A percentile compares a stretch with the other conserved stretches of the same genome.
These are phyloP conservation scores for Teinopalpus imperialis DNA, from an alignment of 2,888 invertebrate species.

Conservation along the genomic window DNA sequence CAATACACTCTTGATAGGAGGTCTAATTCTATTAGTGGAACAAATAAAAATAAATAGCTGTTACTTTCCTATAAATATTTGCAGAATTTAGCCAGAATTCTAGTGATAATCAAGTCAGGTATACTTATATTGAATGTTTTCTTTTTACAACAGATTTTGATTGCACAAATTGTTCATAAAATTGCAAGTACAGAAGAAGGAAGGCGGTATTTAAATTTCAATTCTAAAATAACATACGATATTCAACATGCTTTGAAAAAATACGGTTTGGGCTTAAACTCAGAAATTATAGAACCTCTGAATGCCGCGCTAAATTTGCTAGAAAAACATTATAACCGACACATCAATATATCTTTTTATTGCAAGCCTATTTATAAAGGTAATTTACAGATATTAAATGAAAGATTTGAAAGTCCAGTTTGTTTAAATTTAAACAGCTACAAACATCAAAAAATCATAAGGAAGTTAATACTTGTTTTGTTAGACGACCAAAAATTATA, in stretches of 20 bases:
- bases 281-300: conserved; percentile 47
- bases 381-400: conserved; percentile 28
- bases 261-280: conserved; percentile 43
- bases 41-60: too few species aligned
- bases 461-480: conserved; percentile 26
- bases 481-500: conserved; percentile 42
- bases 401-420: conserved; percentile 37
- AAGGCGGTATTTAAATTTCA: conserved; percentile 61
- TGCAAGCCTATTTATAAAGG: conserved; percentile 50
- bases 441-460: conserved; percentile 26
- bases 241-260: conserved; percentile 58
- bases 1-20: too few species aligned
- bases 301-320: conserved; percentile 50
- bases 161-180: conserved; percentile 53
- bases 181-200: conserved; percentile 63
- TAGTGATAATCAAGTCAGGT: too few species aligned
- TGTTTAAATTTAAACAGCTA: conserved; percentile 23
- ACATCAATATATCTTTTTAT: conserved; percentile 45
- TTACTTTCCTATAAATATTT: too few species aligned
- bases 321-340: conserved; percentile 44
- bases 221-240: conserved; percentile 61
- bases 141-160: conserved; percentile 44
- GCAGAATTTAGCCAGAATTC: too few species aligned
- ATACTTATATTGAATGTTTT: too few species aligned
- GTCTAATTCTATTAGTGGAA: too few species aligned